Evolutionary conservation across 2,888 invertebrate genomes (phyloP).

Genomic region (Lomographa bimaculata): DNA sequence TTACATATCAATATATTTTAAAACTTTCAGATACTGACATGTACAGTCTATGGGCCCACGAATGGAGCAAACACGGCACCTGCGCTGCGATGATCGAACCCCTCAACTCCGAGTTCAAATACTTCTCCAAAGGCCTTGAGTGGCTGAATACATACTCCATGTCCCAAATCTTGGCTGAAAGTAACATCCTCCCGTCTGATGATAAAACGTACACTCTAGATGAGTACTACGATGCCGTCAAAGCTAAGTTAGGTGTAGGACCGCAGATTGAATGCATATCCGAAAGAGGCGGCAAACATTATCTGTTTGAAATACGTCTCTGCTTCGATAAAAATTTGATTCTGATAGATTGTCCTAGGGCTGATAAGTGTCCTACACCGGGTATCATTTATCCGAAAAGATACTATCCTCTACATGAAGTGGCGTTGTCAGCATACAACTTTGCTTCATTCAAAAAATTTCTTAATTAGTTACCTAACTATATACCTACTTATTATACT

Average conservation of each 20-base stretch:
- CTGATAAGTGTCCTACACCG: conserved; percentile 18
- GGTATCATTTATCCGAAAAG: conserved; percentile 31
- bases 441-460: no score
- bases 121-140: conserved; percentile 85
- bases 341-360: conserved; percentile 83
- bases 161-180: conserved; percentile 78
- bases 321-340: conserved; percentile 87
- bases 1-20: no score
- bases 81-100: conserved; percentile 85
- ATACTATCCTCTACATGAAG: conserved; percentile 49
- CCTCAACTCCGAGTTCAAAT: conserved; percentile 85
- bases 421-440: no score
- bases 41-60: conserved; percentile 89
- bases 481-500: no score
- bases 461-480: no score
- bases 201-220: conserved; percentile 25
- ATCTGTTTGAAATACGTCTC: conserved; percentile 87
- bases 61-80: conserved; percentile 92
- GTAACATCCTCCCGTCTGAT: conserved; percentile 76
- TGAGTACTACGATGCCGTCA: conserved; percentile 59
- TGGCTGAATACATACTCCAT: conserved; percentile 85
- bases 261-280: conserved; percentile 85
- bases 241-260: conserved; percentile 77
- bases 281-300: conserved; percentile 78
- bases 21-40: no score